Conservation (phyloP, 2,797 vertebrate species). For the Gymnopithys bicolor region DNA sequence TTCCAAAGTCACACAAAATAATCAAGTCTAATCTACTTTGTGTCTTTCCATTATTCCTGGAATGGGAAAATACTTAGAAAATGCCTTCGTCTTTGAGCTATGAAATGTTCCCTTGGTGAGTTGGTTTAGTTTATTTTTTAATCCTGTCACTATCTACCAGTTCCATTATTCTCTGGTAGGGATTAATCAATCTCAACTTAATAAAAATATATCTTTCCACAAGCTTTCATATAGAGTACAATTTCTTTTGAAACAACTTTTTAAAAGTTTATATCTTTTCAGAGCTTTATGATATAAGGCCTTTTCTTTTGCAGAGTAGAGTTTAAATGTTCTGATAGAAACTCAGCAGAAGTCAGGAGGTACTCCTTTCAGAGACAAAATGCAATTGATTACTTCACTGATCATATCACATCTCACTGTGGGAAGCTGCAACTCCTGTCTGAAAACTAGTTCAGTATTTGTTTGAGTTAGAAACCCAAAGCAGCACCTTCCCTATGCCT, state of each 20-base stretch:
- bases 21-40: neutral
- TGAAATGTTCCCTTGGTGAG: neutral
- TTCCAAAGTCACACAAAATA: neutral
- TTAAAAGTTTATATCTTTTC: neutral
- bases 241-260: neutral
- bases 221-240: neutral
- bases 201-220: conserved; percentile 4
- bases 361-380: neutral
- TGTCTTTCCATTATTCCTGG: neutral
- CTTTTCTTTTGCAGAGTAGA: neutral
- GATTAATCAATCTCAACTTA: neutral
- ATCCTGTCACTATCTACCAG: neutral
- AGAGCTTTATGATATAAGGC: neutral
- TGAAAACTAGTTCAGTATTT: neutral
- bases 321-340: neutral
- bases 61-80: neutral
- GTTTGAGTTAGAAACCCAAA: neutral
- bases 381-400: neutral
- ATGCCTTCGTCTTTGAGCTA: neutral
- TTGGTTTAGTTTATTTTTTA: neutral
- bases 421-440: neutral
- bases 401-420: neutral
- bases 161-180: neutral
- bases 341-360: neutral
- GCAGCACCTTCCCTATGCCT: neutral